Evolutionary conservation across 2,888 invertebrate genomes (phyloP).

Genomic region (Trachelus tabidus): DNA sequence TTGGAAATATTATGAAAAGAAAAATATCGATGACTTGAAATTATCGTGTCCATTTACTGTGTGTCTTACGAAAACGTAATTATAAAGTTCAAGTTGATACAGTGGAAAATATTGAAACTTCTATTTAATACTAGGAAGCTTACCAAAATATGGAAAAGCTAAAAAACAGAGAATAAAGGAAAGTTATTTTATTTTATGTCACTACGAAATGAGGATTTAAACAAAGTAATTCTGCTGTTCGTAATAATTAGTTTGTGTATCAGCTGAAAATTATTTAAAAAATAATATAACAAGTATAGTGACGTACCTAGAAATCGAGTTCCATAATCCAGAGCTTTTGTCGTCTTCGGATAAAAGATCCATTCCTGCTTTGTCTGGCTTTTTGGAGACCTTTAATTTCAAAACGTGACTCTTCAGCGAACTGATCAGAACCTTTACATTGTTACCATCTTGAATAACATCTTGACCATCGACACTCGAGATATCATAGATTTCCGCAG

Average conservation of each 20-base stretch:
- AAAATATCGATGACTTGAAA: not conserved
- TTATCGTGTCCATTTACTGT: too few relatives aligned
- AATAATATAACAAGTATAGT: not conserved
- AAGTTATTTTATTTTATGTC: constrained; percentile 28
- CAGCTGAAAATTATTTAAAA: constrained; percentile 22
- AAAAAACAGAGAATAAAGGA: constrained; percentile 49
- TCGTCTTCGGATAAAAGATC: constrained; percentile 89
- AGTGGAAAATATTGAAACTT: constrained; percentile 8
- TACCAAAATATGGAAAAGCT: constrained; percentile 63
- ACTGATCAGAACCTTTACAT: constrained; percentile 80
- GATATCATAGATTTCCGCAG: constrained; percentile 94
- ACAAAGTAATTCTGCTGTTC: not conserved
- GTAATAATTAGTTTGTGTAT: constrained; percentile 18
- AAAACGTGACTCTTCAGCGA: constrained; percentile 91
- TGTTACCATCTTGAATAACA: constrained; percentile 65
- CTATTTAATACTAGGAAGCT: constrained; percentile 50
- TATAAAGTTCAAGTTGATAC: not conserved
- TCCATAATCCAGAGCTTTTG: constrained; percentile 85
- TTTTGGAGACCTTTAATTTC: constrained; percentile 90
- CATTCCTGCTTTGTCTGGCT: constrained; percentile 85
- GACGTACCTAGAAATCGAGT: constrained; percentile 87
- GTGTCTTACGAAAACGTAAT: too few relatives aligned
- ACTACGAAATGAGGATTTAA: not conserved
- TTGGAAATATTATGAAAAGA: not conserved
- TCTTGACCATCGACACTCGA: constrained; percentile 68